Evolutionary conservation across 1,140 invertebrate species (phyloP).

Genomic region (Drosophila triauraria): DNA sequence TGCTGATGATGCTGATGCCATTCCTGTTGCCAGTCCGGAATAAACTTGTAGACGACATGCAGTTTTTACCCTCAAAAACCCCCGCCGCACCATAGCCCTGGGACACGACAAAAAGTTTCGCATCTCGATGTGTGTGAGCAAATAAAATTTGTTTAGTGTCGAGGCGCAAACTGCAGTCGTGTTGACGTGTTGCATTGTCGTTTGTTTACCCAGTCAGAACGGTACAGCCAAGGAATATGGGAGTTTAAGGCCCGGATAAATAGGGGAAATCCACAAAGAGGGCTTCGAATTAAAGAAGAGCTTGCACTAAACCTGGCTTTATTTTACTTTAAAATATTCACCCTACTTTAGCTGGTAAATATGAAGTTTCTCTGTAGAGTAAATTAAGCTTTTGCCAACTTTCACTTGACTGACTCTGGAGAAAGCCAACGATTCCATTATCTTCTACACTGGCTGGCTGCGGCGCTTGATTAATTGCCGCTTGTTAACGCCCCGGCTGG

Average conservation of each 20-base stretch:
- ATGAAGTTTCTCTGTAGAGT: too few relatives aligned
- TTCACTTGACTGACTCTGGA: constrained; percentile 23
- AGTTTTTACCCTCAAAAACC: constrained; percentile 30
- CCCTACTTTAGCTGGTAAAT: too few relatives aligned
- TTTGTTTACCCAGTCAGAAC: constrained; percentile 40
- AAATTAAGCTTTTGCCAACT: constrained; percentile 1
- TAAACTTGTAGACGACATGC: constrained; percentile 75
- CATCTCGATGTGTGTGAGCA: constrained; percentile 44
- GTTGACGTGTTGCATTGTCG: constrained; percentile 57
- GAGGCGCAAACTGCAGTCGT: constrained; percentile 51
- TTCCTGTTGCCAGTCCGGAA: constrained; percentile 52
- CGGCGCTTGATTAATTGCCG: constrained; percentile 39
- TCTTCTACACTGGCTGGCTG: constrained; percentile 10
- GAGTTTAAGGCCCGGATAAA: constrained; percentile 13
- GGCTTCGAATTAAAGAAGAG: background rate
- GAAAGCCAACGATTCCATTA: constrained; percentile 28
- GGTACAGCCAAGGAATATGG: constrained; percentile 17
- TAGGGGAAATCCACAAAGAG: constrained; percentile 8
- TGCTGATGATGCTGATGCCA: constrained; percentile 32
- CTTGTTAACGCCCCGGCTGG: constrained; percentile 41
- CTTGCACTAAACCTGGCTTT: background rate
- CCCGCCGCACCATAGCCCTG: constrained; percentile 3
- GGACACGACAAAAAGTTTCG: constrained; percentile 43
- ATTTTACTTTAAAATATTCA: too few relatives aligned
- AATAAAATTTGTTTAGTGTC: constrained; percentile 58